Evolutionary conservation across 92 coral and sea anemone genomes (phyloP).

Genomic region (Actinernus sp.): DNA sequence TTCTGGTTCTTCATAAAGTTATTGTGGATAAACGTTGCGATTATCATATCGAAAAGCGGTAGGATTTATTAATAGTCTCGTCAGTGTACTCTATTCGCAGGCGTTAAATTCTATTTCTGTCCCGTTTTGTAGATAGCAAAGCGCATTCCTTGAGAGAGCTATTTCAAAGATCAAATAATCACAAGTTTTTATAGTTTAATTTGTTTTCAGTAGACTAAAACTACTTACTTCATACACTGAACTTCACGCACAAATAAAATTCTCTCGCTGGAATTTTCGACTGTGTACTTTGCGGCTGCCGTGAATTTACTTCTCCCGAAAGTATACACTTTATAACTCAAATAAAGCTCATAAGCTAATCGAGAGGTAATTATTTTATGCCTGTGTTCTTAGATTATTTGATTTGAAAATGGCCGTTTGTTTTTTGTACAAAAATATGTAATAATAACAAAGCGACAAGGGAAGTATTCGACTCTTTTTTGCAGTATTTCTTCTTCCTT

Average conservation of each 20-base stretch:
- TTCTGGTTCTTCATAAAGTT: slow-evolving; percentile 17
- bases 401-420: slow-evolving; percentile 4
- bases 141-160: too few species aligned
- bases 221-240: too few species aligned
- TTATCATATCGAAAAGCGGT: slow-evolving; percentile 12
- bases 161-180: too few species aligned
- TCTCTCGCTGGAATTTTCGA: too few species aligned
- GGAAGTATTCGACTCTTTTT: not conserved
- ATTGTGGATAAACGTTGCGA: slow-evolving; percentile 25
- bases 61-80: slow-evolving; percentile 9
- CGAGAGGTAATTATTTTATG: slow-evolving; percentile 17
- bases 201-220: too few species aligned
- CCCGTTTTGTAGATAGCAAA: too few species aligned
- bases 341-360: slow-evolving; percentile 10
- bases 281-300: too few species aligned
- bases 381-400: slow-evolving; percentile 29
- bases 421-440: not conserved
- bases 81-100: not conserved
- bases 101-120: not conserved
- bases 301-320: too few species aligned
- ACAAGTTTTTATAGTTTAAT: too few species aligned
- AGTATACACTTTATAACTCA: slow-evolving; percentile 6
- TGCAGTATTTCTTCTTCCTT: not conserved
- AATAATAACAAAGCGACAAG: not conserved
- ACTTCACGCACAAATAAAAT: too few species aligned